phyloP scores from a whole-genome alignment of 2,797 vertebrate genomes.

The Apogon talboti region DNA sequence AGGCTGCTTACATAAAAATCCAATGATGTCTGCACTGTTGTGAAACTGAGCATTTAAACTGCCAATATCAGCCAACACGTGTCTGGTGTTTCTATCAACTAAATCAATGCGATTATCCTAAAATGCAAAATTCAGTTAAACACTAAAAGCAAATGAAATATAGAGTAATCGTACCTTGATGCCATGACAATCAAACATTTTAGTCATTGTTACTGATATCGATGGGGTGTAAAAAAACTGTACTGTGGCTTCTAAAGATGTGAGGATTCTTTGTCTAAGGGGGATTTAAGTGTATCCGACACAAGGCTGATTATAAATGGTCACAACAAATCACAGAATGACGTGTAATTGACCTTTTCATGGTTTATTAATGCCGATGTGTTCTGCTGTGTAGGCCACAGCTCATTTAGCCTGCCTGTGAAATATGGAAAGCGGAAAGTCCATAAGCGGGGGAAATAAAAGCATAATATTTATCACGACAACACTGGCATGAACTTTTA shows the following conservation, averaged over 20 bases:
- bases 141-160: too few relatives aligned
- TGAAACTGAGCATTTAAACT: constrained; percentile 3
- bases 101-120: too few relatives aligned
- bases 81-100: constrained; percentile 9
- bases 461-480: constrained; percentile 23
- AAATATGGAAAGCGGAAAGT: constrained; percentile 46
- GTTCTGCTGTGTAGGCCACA: constrained; percentile 66
- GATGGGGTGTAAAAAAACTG: not conserved
- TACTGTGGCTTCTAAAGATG: constrained; percentile 33
- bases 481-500: constrained; percentile 21
- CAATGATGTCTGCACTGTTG: constrained; percentile 6
- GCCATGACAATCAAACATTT: not conserved
- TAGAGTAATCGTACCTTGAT: too few relatives aligned
- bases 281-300: constrained; percentile 53
- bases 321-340: constrained; percentile 67
- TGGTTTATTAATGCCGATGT: constrained; percentile 80
- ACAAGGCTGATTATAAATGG: constrained; percentile 63
- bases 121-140: too few relatives aligned
- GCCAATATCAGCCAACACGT: constrained; percentile 16
- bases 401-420: constrained; percentile 54
- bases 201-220: not conserved
- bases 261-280: constrained; percentile 22
- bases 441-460: constrained; percentile 43
- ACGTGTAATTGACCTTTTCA: constrained; percentile 81
- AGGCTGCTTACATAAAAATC: not conserved